phyloP scores from a whole-genome alignment of 1,140 invertebrate genomes.

The Lepidurus packardi region DNA sequence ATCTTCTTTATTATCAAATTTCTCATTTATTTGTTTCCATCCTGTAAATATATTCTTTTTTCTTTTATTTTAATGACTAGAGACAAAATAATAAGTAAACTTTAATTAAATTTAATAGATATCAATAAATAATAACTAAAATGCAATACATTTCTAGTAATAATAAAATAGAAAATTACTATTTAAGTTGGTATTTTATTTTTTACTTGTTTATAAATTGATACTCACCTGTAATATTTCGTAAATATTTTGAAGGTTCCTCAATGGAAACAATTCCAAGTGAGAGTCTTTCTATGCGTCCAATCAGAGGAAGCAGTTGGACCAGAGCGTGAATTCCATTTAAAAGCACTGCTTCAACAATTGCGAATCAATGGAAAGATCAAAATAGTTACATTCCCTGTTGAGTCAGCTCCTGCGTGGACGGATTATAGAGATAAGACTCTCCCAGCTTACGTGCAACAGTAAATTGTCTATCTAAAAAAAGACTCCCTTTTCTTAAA shows the following conservation, averaged over 20 bases:
- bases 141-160: not conserved
- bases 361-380: slow-evolving; percentile 46
- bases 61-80: too few species aligned
- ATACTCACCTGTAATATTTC: not conserved
- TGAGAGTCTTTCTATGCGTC: slow-evolving; percentile 76
- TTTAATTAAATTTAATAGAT: too few species aligned
- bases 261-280: slow-evolving; percentile 69
- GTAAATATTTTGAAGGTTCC: slow-evolving; percentile 45
- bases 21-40: slow-evolving; percentile 20
- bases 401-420: slow-evolving; percentile 34
- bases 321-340: slow-evolving; percentile 55
- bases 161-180: not conserved
- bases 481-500: not conserved
- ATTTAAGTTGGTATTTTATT: not conserved
- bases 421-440: slow-evolving; percentile 37
- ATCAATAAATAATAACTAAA: not conserved
- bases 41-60: not conserved
- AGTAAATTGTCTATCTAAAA: slow-evolving; percentile 31
- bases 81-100: too few species aligned
- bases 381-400: slow-evolving; percentile 35
- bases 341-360: slow-evolving; percentile 51
- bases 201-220: not conserved
- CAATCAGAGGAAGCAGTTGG: slow-evolving; percentile 45
- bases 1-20: slow-evolving; percentile 28
- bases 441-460: slow-evolving; percentile 38